These are phyloP conservation scores for Lithobates sylvaticus DNA, from an alignment of 2,797 vertebrate genomes.

Conservation along the genomic window DNA sequence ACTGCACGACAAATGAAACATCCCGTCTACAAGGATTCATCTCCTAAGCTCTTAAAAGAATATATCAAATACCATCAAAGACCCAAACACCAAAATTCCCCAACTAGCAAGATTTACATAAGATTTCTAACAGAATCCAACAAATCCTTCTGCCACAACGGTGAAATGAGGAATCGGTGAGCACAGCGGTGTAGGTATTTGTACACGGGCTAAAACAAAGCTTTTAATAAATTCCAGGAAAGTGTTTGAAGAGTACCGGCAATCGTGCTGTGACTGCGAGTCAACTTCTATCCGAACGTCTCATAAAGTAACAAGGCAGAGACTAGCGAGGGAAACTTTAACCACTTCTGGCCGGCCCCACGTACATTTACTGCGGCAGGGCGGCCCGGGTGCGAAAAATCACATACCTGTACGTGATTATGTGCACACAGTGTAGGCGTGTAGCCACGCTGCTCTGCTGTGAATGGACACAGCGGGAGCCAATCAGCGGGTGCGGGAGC, in stretches of 20 bases:
- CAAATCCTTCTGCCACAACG: background rate
- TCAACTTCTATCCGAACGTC: background rate
- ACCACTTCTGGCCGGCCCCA: no score
- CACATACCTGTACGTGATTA: no score
- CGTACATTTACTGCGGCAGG: no score
- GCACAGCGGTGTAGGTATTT: background rate
- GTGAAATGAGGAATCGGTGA: background rate
- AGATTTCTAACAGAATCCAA: background rate
- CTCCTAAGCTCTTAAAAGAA: background rate
- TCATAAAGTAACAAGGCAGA: background rate
- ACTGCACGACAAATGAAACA: background rate
- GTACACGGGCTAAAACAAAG: background rate
- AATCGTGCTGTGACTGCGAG: conserved; percentile 8
- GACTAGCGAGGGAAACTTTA: no score
- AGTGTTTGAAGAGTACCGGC: background rate
- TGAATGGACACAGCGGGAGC: no score
- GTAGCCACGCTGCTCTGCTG: no score
- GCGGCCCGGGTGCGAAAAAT: no score
- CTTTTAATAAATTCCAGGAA: background rate
- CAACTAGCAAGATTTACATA: background rate
- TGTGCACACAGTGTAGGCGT: no score
- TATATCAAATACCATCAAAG: background rate
- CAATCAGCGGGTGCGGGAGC: no score
- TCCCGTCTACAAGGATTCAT: background rate
- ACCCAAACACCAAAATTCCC: background rate